Evolutionary conservation across 2,797 vertebrate species (phyloP), one percentile per base, ranked within the genome.

Genomic region (Sebastes hubbsi): DNA sequence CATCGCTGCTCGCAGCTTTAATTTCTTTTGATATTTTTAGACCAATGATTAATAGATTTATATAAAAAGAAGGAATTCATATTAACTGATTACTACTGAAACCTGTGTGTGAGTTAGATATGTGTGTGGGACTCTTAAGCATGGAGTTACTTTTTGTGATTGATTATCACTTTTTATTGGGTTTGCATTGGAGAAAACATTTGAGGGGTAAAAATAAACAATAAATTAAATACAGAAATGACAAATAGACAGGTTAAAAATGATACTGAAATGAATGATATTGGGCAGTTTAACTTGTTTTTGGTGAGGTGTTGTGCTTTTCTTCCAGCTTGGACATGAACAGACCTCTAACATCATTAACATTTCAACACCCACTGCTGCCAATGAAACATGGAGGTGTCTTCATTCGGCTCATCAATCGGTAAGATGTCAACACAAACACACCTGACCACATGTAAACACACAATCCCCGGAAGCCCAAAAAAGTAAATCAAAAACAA

Each of bases 401-500:
- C 8, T 27, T 56, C 13, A 30, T 56, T 42, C 1, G 0, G 2
- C 29, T 59, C 29, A n/a, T 38, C 4, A 16, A 38, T 32, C 18
- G 42, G 7, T 36, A 22, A 73, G 6, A 63, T 38, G 4, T 63
- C 2, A 58, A 56, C 25, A 54, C 65, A 36, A 52, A 46, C 24
- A 62, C 32, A 42, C 16, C 18, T 29, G 30, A 72, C 38, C 27
- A 24, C 49, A 70, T 13, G 16, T 18, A 3, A 42, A 24, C 27
- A 64, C 66, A 73, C 30, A 55, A 65, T 8, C 52, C 25, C 42
- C 34, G 25, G 14, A 18, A 56, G 66, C 62, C 38, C 13, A 14
- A 38, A 38, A 38, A 38, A 38, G 55, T 62, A 60, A 63, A 61
- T 63, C 20, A 81, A 72, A 65, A 77, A 36, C 25, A 73, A 14